Base-by-base conservation (phyloP, 2,797 vertebrate species). In the Notolabrus celidotus region DNA sequence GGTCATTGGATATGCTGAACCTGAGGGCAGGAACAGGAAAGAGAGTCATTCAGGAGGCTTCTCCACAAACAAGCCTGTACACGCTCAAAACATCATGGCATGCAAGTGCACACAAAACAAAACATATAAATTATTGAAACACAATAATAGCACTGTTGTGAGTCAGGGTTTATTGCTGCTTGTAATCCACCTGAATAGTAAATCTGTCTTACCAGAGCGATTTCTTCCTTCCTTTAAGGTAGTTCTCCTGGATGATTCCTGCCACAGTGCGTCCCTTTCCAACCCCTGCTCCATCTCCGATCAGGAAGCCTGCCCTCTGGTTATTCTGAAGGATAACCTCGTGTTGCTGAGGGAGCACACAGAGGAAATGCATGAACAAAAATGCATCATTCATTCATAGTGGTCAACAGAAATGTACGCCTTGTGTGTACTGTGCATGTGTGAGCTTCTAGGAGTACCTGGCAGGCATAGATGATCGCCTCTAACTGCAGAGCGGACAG, bases 1-100 rank as follows among this genome's bases (percentile, higher is more conserved):
- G 96, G 87, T 99, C 98, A 27, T 99, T 99, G 84, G 98, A 99
- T 89, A 98, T 97, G 22, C 98, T 99, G 94, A 99, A 99, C 98
- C 98, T 99, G 88, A 36, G 82, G 87, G 47, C 34, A 75, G 15
- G 4, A 78, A 77, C 31, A 29, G 58, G 31, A n/a, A 36, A 83
- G 64, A 80, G 29, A 77, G 46, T 55, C 29, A 82, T 61, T 65
- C n/a, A 62, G 19, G 14, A 0, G 0, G n/a, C 19, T 67, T 57
- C 25, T 58, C 19, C 45, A 76, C 56, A 64, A 43, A 72, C 71
- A 41, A 71, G 55, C 43, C 58, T 6, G 12, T 42, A 58, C 58
- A 58, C 45, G 51, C 17, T 67, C 39, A 47, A 15, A 34, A 39
- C 47, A 51, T 6, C 15, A 16, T 52, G 41, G 29, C 33, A 72